Evolutionary conservation across 1,140 invertebrate species (phyloP).

Genomic region (Apolygus lucorum): DNA sequence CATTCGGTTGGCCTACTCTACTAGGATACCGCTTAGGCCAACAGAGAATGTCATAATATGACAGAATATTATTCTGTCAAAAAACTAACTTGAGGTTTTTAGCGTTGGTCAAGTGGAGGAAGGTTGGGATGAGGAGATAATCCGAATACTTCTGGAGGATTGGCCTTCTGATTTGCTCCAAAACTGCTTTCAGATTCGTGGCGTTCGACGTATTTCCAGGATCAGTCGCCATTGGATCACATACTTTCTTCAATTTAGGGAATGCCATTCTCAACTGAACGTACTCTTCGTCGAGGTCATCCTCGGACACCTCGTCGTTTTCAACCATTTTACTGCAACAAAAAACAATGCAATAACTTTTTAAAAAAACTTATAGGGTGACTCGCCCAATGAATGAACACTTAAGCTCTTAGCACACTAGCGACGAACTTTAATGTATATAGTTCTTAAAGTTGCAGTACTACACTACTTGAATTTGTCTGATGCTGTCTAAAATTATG

Average conservation of each 20-base stretch:
- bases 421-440: too few species aligned
- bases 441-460: too few species aligned
- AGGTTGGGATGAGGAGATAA: not conserved
- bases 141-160: slow-evolving; percentile 1
- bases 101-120: not conserved
- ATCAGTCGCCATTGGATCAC: not conserved
- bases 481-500: too few species aligned
- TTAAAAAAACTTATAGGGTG: too few species aligned
- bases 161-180: not conserved
- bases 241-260: not conserved
- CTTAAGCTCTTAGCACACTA: too few species aligned
- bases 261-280: not conserved
- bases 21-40: not conserved
- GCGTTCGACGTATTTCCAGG: not conserved
- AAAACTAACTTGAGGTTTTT: not conserved
- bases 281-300: not conserved
- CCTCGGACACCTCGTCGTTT: not conserved
- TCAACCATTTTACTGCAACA: not conserved
- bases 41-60: not conserved
- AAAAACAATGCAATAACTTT: too few species aligned
- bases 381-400: too few species aligned
- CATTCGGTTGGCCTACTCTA: not conserved
- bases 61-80: not conserved
- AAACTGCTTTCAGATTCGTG: not conserved
- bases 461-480: too few species aligned